Percentiles rank a stretch among this genome's conserved stretches.
These are phyloP conservation scores for Ispidina lecontei DNA, from an alignment of 2,797 vertebrate genomes.

Conservation along the genomic window DNA sequence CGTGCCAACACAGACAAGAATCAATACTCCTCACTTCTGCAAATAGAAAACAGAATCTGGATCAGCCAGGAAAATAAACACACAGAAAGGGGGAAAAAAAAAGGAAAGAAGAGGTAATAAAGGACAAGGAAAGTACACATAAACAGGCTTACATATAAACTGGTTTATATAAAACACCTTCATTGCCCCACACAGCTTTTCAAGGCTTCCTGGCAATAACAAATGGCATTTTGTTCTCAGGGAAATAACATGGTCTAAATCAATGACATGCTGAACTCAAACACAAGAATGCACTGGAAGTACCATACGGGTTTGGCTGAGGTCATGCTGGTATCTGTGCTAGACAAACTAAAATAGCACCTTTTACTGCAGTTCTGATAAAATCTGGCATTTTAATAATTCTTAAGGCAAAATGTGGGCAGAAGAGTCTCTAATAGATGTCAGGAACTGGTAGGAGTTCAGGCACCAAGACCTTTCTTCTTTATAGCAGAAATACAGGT, in stretches of 20 bases:
- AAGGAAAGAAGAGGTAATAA: neutral
- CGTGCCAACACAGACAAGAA: slow-evolving; percentile 15
- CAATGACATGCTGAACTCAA: slow-evolving; percentile 31
- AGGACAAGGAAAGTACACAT: neutral
- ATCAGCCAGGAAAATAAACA: slow-evolving; percentile 19
- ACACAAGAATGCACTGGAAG: slow-evolving; percentile 4
- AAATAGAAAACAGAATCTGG: slow-evolving; percentile 36
- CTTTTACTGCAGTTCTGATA: neutral
- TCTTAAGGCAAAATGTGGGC: neutral
- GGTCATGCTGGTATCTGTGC: neutral
- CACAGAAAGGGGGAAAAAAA: neutral
- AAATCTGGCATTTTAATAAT: neutral
- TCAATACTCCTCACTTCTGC: slow-evolving; percentile 30
- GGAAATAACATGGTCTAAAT: slow-evolving; percentile 30
- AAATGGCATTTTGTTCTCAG: slow-evolving; percentile 28
- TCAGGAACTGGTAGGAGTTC: neutral
- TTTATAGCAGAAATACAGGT: neutral
- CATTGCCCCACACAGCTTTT: neutral
- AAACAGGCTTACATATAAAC: slow-evolving; percentile 6
- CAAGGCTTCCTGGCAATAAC: slow-evolving; percentile 15
- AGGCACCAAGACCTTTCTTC: neutral
- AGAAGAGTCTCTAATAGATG: neutral
- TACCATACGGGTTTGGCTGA: neutral
- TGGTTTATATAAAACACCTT: slow-evolving; percentile 39
- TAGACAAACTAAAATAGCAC: slow-evolving; percentile 1